Evolutionary conservation across 2,797 vertebrate genomes (phyloP), one percentile per base, ranked within the genome.

Genomic region (Ambastaia sidthimunki): DNA sequence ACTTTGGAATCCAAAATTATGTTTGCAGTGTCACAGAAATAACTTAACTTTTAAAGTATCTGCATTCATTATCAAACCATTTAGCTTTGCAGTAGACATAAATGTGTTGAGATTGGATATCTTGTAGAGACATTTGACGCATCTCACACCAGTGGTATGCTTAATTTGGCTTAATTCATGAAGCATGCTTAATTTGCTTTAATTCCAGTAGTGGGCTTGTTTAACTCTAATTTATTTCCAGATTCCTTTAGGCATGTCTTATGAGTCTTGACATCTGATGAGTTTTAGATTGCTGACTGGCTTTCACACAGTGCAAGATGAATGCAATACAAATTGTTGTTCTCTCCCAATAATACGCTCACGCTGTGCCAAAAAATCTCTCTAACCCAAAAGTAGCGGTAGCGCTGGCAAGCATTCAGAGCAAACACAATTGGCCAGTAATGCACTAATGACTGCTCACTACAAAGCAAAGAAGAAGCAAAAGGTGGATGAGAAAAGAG

Each of bases 391-490:
- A 65, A 69, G 72, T 52, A 74, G 78, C 62, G 4, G 60, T n/a
- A 73, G 23, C 41, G 9, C 50, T 80, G 78, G 37, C 68, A 60
- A 11, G 54, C 55, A 47, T 85, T 83, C 79, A 81, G 47, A 78
- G 54, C 12, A 3, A 16, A 41, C 69, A 69, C 57, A 34, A 68
- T 72, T 59, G 79, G 74, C 70, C 66, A 52, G 44, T 82, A 80
- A 83, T 81, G 68, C 78, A 78, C 48, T 81, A 81, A 79, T 76
- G 78, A 78, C 37, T 54, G 13, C 70, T 16, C 50, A 50, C 41
- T 57, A 57, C 59, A 76, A 73, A 82, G 76, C 79, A 71, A 25
- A 72, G 41, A 41, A 12, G 67, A 15, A 76, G 76, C 54, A 55
- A 23, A 57, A 28, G 18, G 63, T 28, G 37, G 44, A 59, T 18